These are phyloP conservation scores for Bothrops jararaca DNA, from an alignment of 2,113 vertebrate genomes.

Conservation along the genomic window DNA sequence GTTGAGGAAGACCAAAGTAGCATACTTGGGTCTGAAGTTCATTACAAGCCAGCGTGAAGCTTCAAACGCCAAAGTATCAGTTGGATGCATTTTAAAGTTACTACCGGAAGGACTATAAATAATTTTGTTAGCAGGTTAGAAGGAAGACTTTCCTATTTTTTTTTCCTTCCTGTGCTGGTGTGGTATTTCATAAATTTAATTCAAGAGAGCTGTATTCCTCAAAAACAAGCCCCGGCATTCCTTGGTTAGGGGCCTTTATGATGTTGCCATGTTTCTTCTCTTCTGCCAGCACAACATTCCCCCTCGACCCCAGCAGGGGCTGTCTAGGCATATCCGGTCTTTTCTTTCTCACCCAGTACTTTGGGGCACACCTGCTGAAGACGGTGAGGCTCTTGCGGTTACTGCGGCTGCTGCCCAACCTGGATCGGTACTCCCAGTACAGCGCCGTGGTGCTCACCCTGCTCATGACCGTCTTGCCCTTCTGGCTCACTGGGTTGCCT, in stretches of 20 bases:
- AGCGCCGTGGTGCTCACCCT: slow-evolving; percentile 68
- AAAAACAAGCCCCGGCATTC: background rate
- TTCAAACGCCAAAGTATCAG: background rate
- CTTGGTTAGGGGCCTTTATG: background rate
- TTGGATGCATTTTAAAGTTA: background rate
- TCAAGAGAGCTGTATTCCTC: background rate
- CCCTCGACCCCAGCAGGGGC: background rate
- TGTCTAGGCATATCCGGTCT: background rate
- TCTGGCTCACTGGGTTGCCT: slow-evolving; percentile 73
- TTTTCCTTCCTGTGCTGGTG: background rate
- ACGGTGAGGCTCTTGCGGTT: slow-evolving; percentile 65
- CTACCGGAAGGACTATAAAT: background rate
- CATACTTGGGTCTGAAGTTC: too few relatives aligned
- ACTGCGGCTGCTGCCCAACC: slow-evolving; percentile 65
- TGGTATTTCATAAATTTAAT: background rate
- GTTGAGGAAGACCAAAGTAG: background rate
- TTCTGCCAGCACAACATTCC: background rate
- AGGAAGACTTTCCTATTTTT: background rate
- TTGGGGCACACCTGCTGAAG: slow-evolving; percentile 71
- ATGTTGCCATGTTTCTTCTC: background rate
- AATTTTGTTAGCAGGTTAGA: background rate
- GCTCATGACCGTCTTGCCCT: slow-evolving; percentile 70
- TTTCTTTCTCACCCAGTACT: slow-evolving; percentile 51
- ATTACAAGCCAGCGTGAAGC: background rate
- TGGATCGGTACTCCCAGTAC: slow-evolving; percentile 70